Evolutionary conservation across 2,888 invertebrate species (phyloP).

Genomic region (Drosophila prostipennis): DNA sequence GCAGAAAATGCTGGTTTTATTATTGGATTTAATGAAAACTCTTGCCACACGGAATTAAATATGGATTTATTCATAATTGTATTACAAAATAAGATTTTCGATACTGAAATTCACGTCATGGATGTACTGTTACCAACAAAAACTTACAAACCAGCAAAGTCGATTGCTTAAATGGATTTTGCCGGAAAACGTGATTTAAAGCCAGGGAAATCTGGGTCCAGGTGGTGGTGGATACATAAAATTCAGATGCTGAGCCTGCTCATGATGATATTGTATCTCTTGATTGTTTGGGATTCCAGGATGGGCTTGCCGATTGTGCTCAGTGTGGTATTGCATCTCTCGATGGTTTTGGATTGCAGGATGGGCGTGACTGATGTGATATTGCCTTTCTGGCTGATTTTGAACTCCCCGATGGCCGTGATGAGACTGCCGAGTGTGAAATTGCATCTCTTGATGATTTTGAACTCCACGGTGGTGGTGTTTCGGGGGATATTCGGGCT

Average conservation of each 20-base stretch:
- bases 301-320: neutral
- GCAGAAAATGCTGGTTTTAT: neutral
- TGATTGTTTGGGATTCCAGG: neutral
- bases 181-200: neutral
- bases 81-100: neutral
- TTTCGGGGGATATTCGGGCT: neutral
- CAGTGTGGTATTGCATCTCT: neutral
- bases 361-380: neutral
- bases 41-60: neutral
- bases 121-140: neutral
- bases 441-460: too few species aligned
- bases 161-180: neutral
- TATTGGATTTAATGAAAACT: neutral
- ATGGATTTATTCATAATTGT: constrained; percentile 7
- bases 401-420: neutral
- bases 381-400: neutral
- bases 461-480: neutral
- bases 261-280: neutral
- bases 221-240: neutral
- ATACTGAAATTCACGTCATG: neutral
- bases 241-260: too few species aligned
- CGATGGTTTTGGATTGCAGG: neutral
- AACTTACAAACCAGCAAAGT: neutral
- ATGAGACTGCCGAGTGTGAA: too few species aligned
- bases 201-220: constrained; percentile 16